Evolutionary conservation across 2,797 vertebrate genomes (phyloP).

Genomic region (Cetoscarus ocellatus): DNA sequence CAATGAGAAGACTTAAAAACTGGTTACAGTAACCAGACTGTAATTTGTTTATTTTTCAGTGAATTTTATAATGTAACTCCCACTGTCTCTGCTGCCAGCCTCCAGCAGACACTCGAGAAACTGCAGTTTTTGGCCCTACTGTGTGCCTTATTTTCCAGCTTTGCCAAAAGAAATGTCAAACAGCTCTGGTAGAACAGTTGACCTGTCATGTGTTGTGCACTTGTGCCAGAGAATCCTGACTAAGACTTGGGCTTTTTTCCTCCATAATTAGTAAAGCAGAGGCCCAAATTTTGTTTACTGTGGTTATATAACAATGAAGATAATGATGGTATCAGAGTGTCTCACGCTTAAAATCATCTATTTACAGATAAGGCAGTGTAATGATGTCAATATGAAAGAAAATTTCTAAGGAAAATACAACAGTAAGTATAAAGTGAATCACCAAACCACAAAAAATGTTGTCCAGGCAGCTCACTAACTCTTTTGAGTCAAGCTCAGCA

Average conservation of each 20-base stretch:
- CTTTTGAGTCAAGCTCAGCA: conserved; percentile 2
- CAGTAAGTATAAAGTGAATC: not conserved
- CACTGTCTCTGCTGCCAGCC: not conserved
- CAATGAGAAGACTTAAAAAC: too few relatives aligned
- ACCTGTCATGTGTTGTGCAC: not conserved
- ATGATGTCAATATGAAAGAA: not conserved
- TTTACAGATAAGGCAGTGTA: not conserved
- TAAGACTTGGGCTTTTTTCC: not conserved
- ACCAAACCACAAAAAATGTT: not conserved
- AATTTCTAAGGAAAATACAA: not conserved
- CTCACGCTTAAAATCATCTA: not conserved
- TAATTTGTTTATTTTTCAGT: too few relatives aligned
- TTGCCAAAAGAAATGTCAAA: not conserved
- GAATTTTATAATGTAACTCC: too few relatives aligned
- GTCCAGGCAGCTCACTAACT: conserved; percentile 15
- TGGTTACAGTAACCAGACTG: too few relatives aligned
- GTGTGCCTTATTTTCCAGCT: not conserved
- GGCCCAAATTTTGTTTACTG: not conserved
- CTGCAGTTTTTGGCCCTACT: too few relatives aligned
- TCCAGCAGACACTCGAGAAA: not conserved
- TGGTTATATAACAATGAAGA: not conserved
- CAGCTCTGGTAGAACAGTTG: not conserved
- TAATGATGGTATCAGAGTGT: not conserved
- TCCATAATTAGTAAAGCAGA: not conserved
- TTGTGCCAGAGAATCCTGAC: not conserved